Conservation (phyloP, 2,888 invertebrate genomes). For the Diadromus collaris region DNA sequence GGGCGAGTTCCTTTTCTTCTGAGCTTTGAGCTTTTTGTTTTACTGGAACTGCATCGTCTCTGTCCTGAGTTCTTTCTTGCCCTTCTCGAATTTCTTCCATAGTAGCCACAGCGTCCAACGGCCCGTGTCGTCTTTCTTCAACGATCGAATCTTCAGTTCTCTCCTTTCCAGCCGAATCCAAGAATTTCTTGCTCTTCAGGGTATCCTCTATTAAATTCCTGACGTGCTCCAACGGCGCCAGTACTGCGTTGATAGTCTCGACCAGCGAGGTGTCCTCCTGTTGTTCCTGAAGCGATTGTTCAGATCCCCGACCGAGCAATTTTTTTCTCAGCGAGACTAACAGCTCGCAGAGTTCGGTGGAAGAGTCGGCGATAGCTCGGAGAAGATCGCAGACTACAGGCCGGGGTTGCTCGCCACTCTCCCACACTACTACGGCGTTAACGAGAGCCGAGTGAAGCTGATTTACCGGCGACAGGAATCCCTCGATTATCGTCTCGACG, state of each 20-base stretch:
- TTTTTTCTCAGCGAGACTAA: constrained; percentile 69
- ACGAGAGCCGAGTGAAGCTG: constrained; percentile 71
- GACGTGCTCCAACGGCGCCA: constrained; percentile 71
- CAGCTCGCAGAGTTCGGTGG: constrained; percentile 68
- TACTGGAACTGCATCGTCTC: constrained; percentile 68
- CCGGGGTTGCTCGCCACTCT: constrained; percentile 49
- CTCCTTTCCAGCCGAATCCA: constrained; percentile 14
- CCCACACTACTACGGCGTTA: constrained; percentile 64
- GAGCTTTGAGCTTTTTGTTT: constrained; percentile 28
- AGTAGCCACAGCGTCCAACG: constrained; percentile 68
- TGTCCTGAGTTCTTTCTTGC: constrained; percentile 39
- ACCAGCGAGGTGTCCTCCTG: constrained; percentile 72
- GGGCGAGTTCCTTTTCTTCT: constrained; percentile 16
- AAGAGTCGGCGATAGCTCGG: constrained; percentile 67
- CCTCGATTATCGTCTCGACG: constrained; percentile 77
- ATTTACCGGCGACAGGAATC: constrained; percentile 76
- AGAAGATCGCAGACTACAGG: constrained; percentile 63
- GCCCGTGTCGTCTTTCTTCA: constrained; percentile 54
- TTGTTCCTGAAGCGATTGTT: constrained; percentile 54
- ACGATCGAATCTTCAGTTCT: background rate
- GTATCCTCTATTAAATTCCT: constrained; percentile 64
- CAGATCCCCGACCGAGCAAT: constrained; percentile 67
- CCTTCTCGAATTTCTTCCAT: constrained; percentile 33
- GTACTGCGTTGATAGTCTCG: constrained; percentile 74
- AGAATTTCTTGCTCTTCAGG: constrained; percentile 35